Base-by-base conservation (phyloP, 2,888 invertebrate genomes). In the Chrysomela aeneicollis region DNA sequence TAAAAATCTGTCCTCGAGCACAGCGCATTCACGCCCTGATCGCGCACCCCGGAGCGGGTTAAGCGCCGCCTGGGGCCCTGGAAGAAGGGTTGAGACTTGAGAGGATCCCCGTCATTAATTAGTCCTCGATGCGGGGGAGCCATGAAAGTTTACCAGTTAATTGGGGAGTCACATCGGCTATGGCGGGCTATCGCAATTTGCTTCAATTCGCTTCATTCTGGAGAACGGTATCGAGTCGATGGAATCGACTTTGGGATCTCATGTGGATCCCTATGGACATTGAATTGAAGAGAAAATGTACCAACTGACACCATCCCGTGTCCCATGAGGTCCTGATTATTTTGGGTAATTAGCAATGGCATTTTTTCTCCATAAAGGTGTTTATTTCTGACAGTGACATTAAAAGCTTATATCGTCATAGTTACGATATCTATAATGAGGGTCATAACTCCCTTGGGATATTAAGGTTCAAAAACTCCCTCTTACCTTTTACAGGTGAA, bases 71-170 rank as follows among this genome's bases (percentile, higher is more conserved):
- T 9, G 42, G 42, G 15, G 42, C 58, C 63, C 67, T 22, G 35
- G 19, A 15, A 61, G 65, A 51, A 35, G 61, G 47, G 26, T 35
- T 35, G 32, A 10, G 46, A 72, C n/a, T n/a, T 3, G 26, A 26
- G 6, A 73, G 75, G 76, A 71, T 71, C 74, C 75, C 73, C 71
- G 66, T 78, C 81, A 81, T 82, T 82, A 83, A 83, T 83, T 83
- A 83, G 82, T 77, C 78, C 81, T 80, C 80, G 78, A 79, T 80
- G 81, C 79, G 75, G 76, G 81, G 80, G 81, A 81, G 79, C 78
- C 80, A 79, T 81, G 82, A 82, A 83, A 83, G 82, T 83, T 83
- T 83, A 82, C 82, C 82, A 83, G 83, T 83, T 83, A 83, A 83
- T 83, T 83, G 82, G 82, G 79, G 78, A 80, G 78, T 78, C 79